Conservation (phyloP, 23 tunicate genomes). For the Styela clava region DNA sequence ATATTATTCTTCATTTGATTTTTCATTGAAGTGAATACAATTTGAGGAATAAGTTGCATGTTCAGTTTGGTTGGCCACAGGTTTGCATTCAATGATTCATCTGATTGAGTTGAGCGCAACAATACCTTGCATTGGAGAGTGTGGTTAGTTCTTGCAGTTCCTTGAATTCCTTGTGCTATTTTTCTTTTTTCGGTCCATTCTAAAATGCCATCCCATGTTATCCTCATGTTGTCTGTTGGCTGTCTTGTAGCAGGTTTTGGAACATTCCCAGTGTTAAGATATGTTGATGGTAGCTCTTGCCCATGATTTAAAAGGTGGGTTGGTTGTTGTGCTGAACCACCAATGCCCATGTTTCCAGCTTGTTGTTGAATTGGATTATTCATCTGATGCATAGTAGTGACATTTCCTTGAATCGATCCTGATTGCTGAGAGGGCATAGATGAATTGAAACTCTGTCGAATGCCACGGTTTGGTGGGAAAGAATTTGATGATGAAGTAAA, state of each 20-base stretch:
- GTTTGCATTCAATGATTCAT: conserved; percentile 27
- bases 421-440: no score
- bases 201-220: conserved; percentile 34
- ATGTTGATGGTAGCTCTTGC: no score
- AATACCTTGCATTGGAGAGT: conserved; percentile 33
- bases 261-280: no score
- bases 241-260: neutral
- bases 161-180: neutral
- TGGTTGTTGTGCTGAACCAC: no score
- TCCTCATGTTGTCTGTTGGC: neutral
- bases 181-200: conserved; percentile 53
- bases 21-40: conserved; percentile 10
- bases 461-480: neutral
- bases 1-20: neutral
- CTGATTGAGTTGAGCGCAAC: neutral
- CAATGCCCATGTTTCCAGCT: neutral
- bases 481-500: neutral
- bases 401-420: no score
- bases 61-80: conserved; percentile 42
- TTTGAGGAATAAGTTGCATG: conserved; percentile 45
- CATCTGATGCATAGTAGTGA: no score
- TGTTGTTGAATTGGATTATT: neutral
- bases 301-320: no score
- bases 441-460: neutral
- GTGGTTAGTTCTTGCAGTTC: conserved; percentile 7